phyloP scores from a whole-genome alignment of 2,888 invertebrate genomes.

The Ormia ochracea region DNA sequence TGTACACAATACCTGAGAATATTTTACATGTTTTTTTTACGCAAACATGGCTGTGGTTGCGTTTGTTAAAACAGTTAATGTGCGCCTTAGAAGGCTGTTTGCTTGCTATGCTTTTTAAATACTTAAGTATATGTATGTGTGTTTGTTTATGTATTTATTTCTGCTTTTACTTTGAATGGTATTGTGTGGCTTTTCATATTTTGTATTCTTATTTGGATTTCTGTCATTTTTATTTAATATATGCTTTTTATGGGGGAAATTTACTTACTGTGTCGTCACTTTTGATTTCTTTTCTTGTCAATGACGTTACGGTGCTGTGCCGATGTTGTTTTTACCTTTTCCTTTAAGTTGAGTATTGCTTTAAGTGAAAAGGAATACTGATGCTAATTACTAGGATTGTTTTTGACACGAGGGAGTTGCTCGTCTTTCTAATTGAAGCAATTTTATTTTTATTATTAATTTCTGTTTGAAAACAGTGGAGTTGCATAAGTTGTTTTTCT shows the following conservation, averaged over 20 bases:
- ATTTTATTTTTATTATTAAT: background rate
- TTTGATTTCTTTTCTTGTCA: background rate
- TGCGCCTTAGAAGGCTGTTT: background rate
- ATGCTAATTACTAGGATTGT: slow-evolving; percentile 57
- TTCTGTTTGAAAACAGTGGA: background rate
- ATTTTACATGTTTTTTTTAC: slow-evolving; percentile 20
- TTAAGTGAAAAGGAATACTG: slow-evolving; percentile 40
- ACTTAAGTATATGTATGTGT: background rate
- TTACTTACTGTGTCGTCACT: background rate
- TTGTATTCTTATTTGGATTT: slow-evolving; percentile 46
- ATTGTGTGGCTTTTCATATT: slow-evolving; percentile 52
- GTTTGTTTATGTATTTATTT: background rate
- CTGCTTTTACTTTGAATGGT: slow-evolving; percentile 32
- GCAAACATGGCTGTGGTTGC: slow-evolving; percentile 60
- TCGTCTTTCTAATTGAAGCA: background rate
- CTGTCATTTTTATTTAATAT: slow-evolving; percentile 56
- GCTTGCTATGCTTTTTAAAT: no score
- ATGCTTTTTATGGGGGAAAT: slow-evolving; percentile 12
- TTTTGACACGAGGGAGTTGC: slow-evolving; percentile 51
- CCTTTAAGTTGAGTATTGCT: slow-evolving; percentile 8
- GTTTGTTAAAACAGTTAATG: slow-evolving; percentile 47
- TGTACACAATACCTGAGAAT: background rate
- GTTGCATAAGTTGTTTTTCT: background rate
- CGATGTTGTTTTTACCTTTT: slow-evolving; percentile 6
- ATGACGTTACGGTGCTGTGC: background rate